Conservation (phyloP, 2,797 vertebrate species). For the Hemitrygon akajei region DNA sequence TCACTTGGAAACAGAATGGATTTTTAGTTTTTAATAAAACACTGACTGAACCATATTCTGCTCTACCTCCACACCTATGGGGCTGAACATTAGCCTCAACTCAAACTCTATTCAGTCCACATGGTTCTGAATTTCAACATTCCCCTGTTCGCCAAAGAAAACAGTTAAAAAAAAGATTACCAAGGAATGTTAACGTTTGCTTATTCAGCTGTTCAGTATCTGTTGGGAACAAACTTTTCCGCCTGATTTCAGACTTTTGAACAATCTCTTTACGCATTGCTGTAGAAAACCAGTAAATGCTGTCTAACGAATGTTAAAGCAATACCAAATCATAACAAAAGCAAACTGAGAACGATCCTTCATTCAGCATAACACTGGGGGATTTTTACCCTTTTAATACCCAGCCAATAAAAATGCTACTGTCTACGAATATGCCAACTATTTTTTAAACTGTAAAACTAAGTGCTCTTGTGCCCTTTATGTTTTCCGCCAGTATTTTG, state of each 20-base stretch:
- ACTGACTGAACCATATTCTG: neutral
- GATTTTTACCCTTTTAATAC: neutral
- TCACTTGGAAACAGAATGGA: neutral
- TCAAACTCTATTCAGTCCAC: neutral
- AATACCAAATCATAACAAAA: constrained; percentile 13
- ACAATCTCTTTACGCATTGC: neutral
- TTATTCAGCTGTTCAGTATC: constrained; percentile 23
- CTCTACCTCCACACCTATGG: neutral
- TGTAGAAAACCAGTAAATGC: neutral
- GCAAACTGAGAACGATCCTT: neutral
- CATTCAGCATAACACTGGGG: neutral
- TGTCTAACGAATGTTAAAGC: neutral
- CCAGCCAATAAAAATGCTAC: neutral
- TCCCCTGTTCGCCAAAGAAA: neutral
- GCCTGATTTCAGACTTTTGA: neutral
- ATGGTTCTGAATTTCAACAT: neutral
- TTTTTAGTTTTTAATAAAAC: neutral
- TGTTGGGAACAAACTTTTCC: neutral
- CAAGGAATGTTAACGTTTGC: neutral
- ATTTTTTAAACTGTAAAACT: neutral
- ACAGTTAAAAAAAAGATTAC: neutral
- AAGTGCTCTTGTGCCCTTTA: neutral
- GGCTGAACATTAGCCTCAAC: constrained; percentile 6
- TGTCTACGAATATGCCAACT: neutral
- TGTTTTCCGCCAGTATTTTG: neutral